phyloP scores from a whole-genome alignment of 2,797 vertebrate species.

The Pelobates cultripes region DNA sequence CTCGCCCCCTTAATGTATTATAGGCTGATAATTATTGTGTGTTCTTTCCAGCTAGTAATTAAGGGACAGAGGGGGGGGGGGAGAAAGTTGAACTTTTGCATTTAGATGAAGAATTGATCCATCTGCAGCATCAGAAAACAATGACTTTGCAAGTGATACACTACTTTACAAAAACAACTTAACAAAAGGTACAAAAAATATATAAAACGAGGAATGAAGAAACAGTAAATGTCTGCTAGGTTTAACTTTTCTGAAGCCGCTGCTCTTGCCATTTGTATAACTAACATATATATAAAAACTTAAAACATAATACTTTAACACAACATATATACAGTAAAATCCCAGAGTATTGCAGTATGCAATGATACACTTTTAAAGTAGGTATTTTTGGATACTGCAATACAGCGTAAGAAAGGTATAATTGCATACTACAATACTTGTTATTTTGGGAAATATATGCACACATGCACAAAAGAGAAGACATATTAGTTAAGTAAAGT shows the following conservation, averaged over 20 bases:
- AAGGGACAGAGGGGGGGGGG: conserved; percentile 73
- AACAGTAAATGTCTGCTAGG: background rate
- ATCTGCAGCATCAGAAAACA: conserved; percentile 46
- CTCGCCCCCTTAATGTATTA: conserved; percentile 78
- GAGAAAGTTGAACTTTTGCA: conserved; percentile 74
- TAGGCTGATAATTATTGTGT: conserved; percentile 84
- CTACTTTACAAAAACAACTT: background rate
- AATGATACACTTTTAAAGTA: too few species aligned
- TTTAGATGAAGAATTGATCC: conserved; percentile 59
- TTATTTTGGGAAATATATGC: too few species aligned
- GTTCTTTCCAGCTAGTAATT: conserved; percentile 87
- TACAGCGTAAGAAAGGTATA: too few species aligned
- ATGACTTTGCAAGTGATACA: conserved; percentile 31
- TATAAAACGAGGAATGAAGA: background rate
- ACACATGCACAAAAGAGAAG: too few species aligned
- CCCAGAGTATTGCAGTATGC: too few species aligned
- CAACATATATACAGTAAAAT: too few species aligned
- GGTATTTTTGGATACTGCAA: too few species aligned
- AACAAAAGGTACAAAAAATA: conserved; percentile 25
- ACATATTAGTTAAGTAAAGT: too few species aligned
- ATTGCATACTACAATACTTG: too few species aligned
- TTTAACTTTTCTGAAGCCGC: background rate
- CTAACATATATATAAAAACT: background rate
- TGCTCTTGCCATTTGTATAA: too few species aligned
- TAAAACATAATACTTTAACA: too few species aligned